Conservation (phyloP, 2,888 invertebrate species). For the Pachydiplax longipennis region DNA sequence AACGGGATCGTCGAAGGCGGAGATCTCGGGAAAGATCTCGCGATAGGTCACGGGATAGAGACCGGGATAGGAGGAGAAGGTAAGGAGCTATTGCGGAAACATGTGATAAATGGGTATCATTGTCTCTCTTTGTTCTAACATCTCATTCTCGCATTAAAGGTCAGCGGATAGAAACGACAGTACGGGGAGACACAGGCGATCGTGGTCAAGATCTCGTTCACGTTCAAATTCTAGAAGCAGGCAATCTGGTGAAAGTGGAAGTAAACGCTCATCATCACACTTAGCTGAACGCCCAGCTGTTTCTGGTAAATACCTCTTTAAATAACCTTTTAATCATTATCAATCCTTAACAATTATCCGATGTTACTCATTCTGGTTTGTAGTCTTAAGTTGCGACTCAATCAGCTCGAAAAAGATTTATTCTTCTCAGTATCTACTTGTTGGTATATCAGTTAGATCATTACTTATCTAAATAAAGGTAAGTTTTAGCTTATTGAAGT, state of each 20-base stretch:
- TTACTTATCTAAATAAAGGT: not conserved
- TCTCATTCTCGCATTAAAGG: constrained; percentile 48
- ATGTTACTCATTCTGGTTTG: not conserved
- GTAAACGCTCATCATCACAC: constrained; percentile 47
- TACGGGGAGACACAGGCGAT: constrained; percentile 58
- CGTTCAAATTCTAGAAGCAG: constrained; percentile 54
- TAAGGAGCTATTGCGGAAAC: not conserved
- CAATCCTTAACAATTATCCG: no score
- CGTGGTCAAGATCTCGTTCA: constrained; percentile 59
- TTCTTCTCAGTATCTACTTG: no score
- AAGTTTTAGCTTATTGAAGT: not conserved
- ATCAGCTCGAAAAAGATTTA: not conserved
- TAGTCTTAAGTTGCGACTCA: not conserved
- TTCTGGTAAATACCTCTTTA: constrained; percentile 47
- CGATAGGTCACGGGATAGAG: constrained; percentile 48
- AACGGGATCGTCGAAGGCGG: constrained; percentile 62
- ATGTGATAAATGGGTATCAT: not conserved
- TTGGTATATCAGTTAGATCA: no score
- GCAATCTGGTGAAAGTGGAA: constrained; percentile 46
- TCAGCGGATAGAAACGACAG: constrained; percentile 59
- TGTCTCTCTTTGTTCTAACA: not conserved
- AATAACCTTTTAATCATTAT: not conserved
- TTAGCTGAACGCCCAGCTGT: constrained; percentile 48
- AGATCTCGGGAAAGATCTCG: constrained; percentile 58
- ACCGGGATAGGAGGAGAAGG: constrained; percentile 47